These are phyloP conservation scores for Ganaspis brasiliensis DNA, from an alignment of 2,888 invertebrate species.

Conservation along the genomic window DNA sequence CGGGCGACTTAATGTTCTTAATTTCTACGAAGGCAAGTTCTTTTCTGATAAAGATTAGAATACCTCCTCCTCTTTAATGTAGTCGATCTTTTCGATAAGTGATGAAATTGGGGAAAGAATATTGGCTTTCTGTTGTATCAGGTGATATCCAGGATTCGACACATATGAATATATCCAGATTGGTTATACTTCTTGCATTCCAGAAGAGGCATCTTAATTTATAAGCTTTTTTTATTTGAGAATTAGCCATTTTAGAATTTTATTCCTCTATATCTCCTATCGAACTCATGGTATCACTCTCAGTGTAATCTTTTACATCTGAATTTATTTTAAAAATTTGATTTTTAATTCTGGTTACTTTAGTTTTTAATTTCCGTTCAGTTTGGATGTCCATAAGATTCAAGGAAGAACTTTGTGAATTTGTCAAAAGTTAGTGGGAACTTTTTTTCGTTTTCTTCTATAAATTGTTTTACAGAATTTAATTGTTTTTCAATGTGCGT, in stretches of 20 bases:
- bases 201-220: neutral
- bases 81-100: slow-evolving; percentile 9
- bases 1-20: neutral
- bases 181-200: slow-evolving; percentile 13
- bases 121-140: neutral
- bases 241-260: no score
- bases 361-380: no score
- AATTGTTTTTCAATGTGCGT: neutral
- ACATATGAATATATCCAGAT: slow-evolving; percentile 5
- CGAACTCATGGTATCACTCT: neutral
- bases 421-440: no score
- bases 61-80: neutral
- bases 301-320: no score
- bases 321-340: no score
- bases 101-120: neutral
- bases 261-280: no score
- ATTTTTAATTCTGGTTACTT: no score
- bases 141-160: slow-evolving; percentile 20
- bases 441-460: slow-evolving; percentile 46
- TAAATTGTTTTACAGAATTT: no score
- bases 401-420: no score
- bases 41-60: slow-evolving; percentile 21
- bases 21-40: slow-evolving; percentile 15
- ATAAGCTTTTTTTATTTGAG: no score
- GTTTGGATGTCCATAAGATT: no score